phyloP scores from a whole-genome alignment of 1,140 invertebrate species.

The Theocolax elegans region DNA sequence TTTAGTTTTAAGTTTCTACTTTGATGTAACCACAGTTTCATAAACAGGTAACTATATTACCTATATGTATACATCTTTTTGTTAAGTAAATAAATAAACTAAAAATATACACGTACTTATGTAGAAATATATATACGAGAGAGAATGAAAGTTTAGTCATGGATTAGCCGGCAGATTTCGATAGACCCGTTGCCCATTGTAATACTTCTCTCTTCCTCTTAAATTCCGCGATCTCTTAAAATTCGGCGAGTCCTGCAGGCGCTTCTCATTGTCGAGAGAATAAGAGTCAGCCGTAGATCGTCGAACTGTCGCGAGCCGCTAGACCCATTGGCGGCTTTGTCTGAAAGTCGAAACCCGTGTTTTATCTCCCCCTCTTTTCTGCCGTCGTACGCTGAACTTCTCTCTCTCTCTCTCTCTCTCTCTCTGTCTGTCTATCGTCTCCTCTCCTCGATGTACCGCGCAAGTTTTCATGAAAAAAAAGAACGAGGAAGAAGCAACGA shows the following conservation, averaged over 20 bases:
- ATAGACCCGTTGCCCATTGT: neutral
- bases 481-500: slow-evolving; percentile 24
- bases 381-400: no score
- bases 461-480: slow-evolving; percentile 34
- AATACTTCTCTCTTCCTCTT: neutral
- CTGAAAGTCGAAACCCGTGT: slow-evolving; percentile 52
- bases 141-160: slow-evolving; percentile 21
- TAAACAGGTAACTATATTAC: no score
- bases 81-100: no score
- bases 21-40: no score
- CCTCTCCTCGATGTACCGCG: slow-evolving; percentile 25
- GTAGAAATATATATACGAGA: neutral
- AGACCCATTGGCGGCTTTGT: slow-evolving; percentile 46
- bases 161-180: slow-evolving; percentile 2
- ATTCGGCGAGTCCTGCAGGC: slow-evolving; percentile 10
- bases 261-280: neutral
- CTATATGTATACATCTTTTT: no score
- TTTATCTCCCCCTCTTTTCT: slow-evolving; percentile 46
- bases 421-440: neutral
- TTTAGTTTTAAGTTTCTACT: no score
- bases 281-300: slow-evolving; percentile 44
- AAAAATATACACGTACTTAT: neutral
- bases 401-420: slow-evolving; percentile 22
- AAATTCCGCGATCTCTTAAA: slow-evolving; percentile 42
- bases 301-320: slow-evolving; percentile 40